phyloP scores from a whole-genome alignment of 1,140 invertebrate species.

The Bombus confusus region DNA sequence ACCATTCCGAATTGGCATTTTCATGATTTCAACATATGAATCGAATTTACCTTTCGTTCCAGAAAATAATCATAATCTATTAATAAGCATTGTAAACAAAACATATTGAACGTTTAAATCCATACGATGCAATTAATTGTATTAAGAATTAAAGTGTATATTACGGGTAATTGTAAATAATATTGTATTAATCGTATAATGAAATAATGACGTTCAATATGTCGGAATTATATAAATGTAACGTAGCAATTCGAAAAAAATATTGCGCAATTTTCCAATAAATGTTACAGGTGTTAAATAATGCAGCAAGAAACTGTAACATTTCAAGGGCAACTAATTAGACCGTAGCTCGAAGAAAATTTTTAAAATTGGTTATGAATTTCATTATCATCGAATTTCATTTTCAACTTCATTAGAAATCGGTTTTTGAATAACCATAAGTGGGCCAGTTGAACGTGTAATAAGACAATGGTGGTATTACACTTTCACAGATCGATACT shows the following conservation, averaged over 20 bases:
- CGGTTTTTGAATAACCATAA: background rate
- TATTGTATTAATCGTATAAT: background rate
- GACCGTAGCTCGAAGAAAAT: background rate
- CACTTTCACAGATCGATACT: background rate
- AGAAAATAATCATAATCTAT: background rate
- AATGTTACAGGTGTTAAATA: background rate
- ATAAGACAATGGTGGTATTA: background rate
- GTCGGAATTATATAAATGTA: background rate
- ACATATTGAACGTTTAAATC: background rate
- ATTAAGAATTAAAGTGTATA: background rate
- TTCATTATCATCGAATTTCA: background rate
- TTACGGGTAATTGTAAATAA: background rate
- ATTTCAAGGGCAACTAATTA: no score
- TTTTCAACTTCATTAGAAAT: background rate
- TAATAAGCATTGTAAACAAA: background rate
- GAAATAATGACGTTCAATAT: background rate
- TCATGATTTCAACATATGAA: background rate
- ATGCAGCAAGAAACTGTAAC: no score
- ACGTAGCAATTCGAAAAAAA: background rate
- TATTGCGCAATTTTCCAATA: background rate
- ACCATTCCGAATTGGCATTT: background rate
- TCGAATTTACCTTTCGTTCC: background rate
- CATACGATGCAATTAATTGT: background rate
- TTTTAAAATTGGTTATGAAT: background rate
- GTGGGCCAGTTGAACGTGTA: background rate